Percentiles rank a stretch among this genome's conserved stretches.
Conservation (phyloP, 2,797 vertebrate genomes). For the Scomberomorus guttatus region DNA sequence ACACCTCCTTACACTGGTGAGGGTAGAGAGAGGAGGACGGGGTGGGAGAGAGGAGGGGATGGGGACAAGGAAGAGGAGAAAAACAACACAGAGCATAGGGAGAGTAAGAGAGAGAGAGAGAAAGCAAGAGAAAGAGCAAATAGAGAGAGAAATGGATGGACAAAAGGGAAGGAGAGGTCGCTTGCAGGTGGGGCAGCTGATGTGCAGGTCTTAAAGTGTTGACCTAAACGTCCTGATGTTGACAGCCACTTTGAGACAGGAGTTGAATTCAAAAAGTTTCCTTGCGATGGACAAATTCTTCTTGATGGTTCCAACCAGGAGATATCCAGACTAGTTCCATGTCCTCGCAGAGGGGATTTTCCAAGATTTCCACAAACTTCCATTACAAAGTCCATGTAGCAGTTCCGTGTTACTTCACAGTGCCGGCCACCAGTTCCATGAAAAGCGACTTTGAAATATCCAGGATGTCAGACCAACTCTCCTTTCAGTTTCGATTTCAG, state of each 20-base stretch:
- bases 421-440: constrained; percentile 5
- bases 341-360: constrained; percentile 15
- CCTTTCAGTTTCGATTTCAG: constrained; percentile 15
- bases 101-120: not conserved
- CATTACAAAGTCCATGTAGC: not conserved
- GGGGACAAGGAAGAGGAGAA: constrained; percentile 13
- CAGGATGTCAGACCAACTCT: constrained; percentile 7
- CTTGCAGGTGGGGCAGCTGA: constrained; percentile 12
- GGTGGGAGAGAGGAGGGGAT: not conserved
- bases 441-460: constrained; percentile 24
- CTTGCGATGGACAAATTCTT: constrained; percentile 1
- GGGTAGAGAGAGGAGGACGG: constrained; percentile 29
- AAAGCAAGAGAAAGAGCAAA: not conserved
- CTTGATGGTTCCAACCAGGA: constrained; percentile 4
- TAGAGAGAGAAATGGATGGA: constrained; percentile 8
- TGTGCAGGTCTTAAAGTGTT: constrained; percentile 13
- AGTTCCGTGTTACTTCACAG: not conserved
- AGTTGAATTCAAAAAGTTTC: constrained; percentile 1
- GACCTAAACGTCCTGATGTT: constrained; percentile 11
- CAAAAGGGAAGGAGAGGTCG: constrained; percentile 28
- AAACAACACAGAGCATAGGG: constrained; percentile 4
- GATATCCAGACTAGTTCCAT: constrained; percentile 18
- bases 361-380: constrained; percentile 9
- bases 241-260: constrained; percentile 3
- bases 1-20: constrained; percentile 69